These are phyloP conservation scores for Anagyrus pseudococci DNA, from an alignment of 2,888 invertebrate genomes.

Conservation along the genomic window DNA sequence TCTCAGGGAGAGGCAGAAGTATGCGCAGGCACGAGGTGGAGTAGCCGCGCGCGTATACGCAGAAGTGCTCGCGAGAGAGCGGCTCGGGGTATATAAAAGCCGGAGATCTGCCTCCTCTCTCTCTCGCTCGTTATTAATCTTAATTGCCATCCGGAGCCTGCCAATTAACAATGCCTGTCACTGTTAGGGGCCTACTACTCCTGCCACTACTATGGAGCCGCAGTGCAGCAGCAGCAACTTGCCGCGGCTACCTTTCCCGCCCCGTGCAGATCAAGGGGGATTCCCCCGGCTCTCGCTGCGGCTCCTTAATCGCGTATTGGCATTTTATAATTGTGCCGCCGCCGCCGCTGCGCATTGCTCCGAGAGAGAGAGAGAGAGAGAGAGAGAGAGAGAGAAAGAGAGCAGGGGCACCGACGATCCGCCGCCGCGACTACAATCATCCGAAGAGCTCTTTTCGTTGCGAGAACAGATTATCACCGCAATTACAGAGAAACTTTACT, in stretches of 20 bases:
- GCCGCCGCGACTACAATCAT: slow-evolving; percentile 17
- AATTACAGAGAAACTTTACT: slow-evolving; percentile 28
- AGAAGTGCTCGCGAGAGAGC: too few relatives aligned
- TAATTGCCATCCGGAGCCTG: slow-evolving; percentile 58
- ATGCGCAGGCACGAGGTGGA: too few relatives aligned
- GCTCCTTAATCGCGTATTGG: slow-evolving; percentile 42
- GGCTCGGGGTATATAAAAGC: too few relatives aligned
- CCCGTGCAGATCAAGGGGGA: too few relatives aligned
- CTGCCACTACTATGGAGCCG: too few relatives aligned
- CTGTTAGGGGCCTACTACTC: slow-evolving; percentile 32
- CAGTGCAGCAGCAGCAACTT: too few relatives aligned
- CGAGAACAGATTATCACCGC: slow-evolving; percentile 10
- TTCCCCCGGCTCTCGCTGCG: slow-evolving; percentile 11
- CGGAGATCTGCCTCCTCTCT: too few relatives aligned
- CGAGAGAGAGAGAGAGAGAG: too few relatives aligned
- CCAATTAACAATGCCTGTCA: slow-evolving; percentile 60
- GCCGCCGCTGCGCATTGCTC: not conserved
- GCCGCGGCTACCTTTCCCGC: slow-evolving; percentile 7
- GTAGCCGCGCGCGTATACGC: too few relatives aligned
- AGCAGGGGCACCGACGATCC: not conserved
- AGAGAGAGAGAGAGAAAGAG: too few relatives aligned
- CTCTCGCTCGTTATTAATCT: slow-evolving; percentile 58
- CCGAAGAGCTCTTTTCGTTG: too few relatives aligned
- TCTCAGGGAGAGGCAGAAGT: too few relatives aligned
- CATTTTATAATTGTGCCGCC: slow-evolving; percentile 48